Evolutionary conservation across 2,113 vertebrate species (phyloP).

Genomic region (Syngnathus scovelli): DNA sequence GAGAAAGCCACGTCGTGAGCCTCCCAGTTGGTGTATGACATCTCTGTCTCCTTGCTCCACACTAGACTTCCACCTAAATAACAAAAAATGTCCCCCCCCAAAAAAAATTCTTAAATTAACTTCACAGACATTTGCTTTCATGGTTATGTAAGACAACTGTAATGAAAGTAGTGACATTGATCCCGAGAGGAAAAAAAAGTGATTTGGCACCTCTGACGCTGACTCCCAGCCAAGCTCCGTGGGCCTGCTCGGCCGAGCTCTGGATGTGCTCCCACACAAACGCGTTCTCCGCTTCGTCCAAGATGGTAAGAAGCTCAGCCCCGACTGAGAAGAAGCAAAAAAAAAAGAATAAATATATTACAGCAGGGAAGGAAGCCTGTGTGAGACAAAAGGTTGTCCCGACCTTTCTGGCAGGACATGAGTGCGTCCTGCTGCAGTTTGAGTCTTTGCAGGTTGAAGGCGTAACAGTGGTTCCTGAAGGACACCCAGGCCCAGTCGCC

Average conservation of each 20-base stretch:
- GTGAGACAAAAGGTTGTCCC: not conserved
- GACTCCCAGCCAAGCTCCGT: slow-evolving; percentile 94
- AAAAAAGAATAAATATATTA: slow-evolving; percentile 12
- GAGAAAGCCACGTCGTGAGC: slow-evolving; percentile 79
- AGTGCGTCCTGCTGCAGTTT: slow-evolving; percentile 82
- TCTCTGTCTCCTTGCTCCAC: slow-evolving; percentile 81
- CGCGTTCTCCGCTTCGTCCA: slow-evolving; percentile 88
- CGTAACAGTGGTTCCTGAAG: slow-evolving; percentile 90
- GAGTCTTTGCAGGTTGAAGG: slow-evolving; percentile 86
- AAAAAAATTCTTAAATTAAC: no score
- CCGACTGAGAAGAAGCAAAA: slow-evolving; percentile 68
- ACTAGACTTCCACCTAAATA: slow-evolving; percentile 78
- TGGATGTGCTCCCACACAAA: slow-evolving; percentile 96
- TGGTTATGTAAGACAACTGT: not conserved
- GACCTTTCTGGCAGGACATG: slow-evolving; percentile 83
- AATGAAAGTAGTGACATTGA: not conserved
- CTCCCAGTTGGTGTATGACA: slow-evolving; percentile 94
- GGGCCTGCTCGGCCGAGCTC: slow-evolving; percentile 75
- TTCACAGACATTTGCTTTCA: slow-evolving; percentile 4
- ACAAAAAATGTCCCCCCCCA: no score
- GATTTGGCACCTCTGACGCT: slow-evolving; percentile 83
- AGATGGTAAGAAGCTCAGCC: slow-evolving; percentile 82
- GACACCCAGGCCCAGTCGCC: slow-evolving; percentile 86
- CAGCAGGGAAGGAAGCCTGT: not conserved
- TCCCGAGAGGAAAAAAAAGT: not conserved